A percentile compares a stretch with the other conserved stretches of the same genome.
Conservation (phyloP, 2,888 invertebrate species). For the Epirrita christyi region DNA sequence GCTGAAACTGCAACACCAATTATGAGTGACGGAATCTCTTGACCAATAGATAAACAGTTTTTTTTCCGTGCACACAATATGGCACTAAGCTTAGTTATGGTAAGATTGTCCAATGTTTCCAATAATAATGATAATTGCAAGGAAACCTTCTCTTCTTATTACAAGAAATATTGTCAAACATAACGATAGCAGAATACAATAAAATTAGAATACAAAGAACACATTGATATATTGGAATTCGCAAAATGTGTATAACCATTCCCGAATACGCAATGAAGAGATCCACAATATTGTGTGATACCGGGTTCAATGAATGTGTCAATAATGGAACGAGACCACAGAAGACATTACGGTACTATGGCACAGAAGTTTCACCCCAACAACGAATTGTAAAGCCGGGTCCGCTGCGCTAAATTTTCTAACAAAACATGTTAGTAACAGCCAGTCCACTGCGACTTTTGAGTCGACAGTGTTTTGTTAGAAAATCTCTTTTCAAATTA, state of each 20-base stretch:
- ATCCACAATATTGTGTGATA: conserved; percentile 6
- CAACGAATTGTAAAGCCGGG: neutral
- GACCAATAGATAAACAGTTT: too few species aligned
- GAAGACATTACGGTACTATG: neutral
- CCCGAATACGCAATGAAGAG: conserved; percentile 17
- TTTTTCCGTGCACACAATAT: too few species aligned
- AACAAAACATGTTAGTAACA: too few species aligned
- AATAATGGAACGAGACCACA: conserved; percentile 4
- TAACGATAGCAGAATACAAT: conserved; percentile 3
- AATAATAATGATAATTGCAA: too few species aligned
- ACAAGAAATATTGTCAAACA: neutral
- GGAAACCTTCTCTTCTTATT: too few species aligned
- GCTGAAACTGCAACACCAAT: neutral
- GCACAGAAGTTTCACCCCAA: neutral
- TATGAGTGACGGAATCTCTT: too few species aligned
- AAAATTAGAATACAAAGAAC: neutral
- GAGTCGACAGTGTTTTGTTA: too few species aligned
- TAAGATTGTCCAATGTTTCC: too few species aligned
- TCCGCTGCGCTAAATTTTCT: too few species aligned
- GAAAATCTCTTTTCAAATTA: too few species aligned
- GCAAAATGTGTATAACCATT: conserved; percentile 13
- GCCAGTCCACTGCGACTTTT: too few species aligned
- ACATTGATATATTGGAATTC: neutral
- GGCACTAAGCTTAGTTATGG: too few species aligned
- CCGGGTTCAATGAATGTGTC: conserved; percentile 10